Base-by-base conservation (phyloP, 2,888 invertebrate species). In the Oxytorus armatus region DNA sequence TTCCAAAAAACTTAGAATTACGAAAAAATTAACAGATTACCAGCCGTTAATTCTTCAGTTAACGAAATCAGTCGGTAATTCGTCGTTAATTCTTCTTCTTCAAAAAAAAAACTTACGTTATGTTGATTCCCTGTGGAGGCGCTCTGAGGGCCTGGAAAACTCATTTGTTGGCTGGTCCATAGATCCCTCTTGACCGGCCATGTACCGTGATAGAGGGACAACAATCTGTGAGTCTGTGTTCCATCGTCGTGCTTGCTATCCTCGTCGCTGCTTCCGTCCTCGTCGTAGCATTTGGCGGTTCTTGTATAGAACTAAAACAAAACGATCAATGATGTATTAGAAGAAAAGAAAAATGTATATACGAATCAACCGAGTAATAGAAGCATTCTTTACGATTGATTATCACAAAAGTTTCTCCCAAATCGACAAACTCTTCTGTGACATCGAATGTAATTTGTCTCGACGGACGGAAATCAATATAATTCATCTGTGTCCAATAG, bases 171-270 rank as follows among this genome's bases (percentile, higher is more conserved):
- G 83, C 79, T 90, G 78, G 89, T 89, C 92, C 89, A 92, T 81
- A 86, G 85, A 76, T 90, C 91, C 85, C 91, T 92, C 86, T 94
- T 94, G 49, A 94, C 93, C 4, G 94, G 94, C 95, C 95, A 95
- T 11, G 94, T 94, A n/a, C 94, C 94, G 85, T 94, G 94, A 86
- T 94, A 94, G 74, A 93, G 91, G 49, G 92, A 91, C 10, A 92
- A 91, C 75, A 93, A 82, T 82, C 88, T 90, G 82, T 90, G 87
- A 39, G 83, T 82, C 59, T 87, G 87, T 55, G 87, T 47, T 11
- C 29, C 66, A 36, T 74, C 44, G 57, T 85, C 87, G 33, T 85
- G 86, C 74, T 87, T 88, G 80, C 82, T 83, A 8, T 91, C 90
- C 55, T 91, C 91, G 25, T 84, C 83, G 66, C 77, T 69, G 49